Percentiles rank a stretch among this genome's conserved stretches.
phyloP scores from a whole-genome alignment of 2,113 vertebrate genomes.

The Montifringilla adamsi region DNA sequence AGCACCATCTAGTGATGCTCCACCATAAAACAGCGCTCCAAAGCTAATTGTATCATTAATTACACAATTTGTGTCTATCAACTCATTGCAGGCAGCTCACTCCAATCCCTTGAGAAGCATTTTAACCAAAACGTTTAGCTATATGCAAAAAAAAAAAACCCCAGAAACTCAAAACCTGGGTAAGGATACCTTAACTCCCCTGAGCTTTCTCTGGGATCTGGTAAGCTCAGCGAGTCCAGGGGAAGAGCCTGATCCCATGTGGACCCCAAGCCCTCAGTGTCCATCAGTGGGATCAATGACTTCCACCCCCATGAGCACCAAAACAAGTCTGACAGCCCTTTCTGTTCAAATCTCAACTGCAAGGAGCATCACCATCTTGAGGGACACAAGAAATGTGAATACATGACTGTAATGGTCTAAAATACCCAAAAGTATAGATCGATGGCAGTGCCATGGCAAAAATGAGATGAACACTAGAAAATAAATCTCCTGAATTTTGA shows the following conservation, averaged over 20 bases:
- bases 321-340: not conserved
- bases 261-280: not conserved
- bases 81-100: not conserved
- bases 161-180: too few species aligned
- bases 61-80: not conserved
- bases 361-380: not conserved
- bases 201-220: not conserved
- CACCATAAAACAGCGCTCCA: not conserved
- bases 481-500: not conserved
- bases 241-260: not conserved
- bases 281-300: not conserved
- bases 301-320: accelerated
- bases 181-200: not conserved
- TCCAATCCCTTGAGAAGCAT: not conserved
- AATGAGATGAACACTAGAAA: not conserved
- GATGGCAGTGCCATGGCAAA: not conserved
- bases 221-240: not conserved
- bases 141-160: accelerated
- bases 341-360: not conserved
- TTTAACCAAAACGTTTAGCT: not conserved
- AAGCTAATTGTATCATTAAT: not conserved
- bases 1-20: conserved; percentile 22
- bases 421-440: accelerated
- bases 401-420: not conserved
- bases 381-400: not conserved